Evolutionary conservation across 1,140 invertebrate species (phyloP).

Genomic region (Formica selysi): DNA sequence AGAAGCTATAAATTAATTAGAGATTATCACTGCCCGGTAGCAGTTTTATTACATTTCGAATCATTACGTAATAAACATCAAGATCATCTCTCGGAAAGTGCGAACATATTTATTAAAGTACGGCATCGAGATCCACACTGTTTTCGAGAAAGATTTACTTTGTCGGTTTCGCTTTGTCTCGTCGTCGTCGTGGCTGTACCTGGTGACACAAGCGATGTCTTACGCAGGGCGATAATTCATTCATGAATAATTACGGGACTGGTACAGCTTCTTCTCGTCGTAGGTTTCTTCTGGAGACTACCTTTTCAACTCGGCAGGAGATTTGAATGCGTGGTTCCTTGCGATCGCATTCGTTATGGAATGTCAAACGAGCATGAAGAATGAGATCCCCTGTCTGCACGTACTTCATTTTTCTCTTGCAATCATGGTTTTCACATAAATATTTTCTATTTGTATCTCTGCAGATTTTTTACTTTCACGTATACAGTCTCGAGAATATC

Average conservation of each 20-base stretch:
- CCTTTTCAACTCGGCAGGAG: constrained; percentile 20
- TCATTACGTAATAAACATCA: constrained; percentile 67
- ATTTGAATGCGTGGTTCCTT: constrained; percentile 5
- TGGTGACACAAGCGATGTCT: constrained; percentile 44
- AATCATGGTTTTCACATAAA: constrained; percentile 28
- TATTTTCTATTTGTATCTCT: neutral
- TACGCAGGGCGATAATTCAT: constrained; percentile 75
- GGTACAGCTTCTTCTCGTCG: constrained; percentile 49
- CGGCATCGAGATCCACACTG: neutral
- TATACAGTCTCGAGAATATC: too few species aligned
- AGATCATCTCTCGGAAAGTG: constrained; percentile 43
- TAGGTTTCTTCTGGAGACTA: constrained; percentile 47
- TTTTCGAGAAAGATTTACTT: constrained; percentile 10
- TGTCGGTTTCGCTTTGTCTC: constrained; percentile 26
- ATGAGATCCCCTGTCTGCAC: constrained; percentile 30
- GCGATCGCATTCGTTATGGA: constrained; percentile 69
- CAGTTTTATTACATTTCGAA: constrained; percentile 66
- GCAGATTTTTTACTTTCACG: constrained; percentile 20
- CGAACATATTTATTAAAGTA: constrained; percentile 66
- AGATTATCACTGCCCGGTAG: constrained; percentile 6
- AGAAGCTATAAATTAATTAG: constrained; percentile 67
- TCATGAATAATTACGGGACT: constrained; percentile 79
- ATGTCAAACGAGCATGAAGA: constrained; percentile 71
- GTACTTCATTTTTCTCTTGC: constrained; percentile 41
- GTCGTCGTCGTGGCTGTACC: constrained; percentile 13